Evolutionary conservation across 1,140 invertebrate species (phyloP), one percentile per base, ranked within the genome.

Genomic region (Bombus ignitus): DNA sequence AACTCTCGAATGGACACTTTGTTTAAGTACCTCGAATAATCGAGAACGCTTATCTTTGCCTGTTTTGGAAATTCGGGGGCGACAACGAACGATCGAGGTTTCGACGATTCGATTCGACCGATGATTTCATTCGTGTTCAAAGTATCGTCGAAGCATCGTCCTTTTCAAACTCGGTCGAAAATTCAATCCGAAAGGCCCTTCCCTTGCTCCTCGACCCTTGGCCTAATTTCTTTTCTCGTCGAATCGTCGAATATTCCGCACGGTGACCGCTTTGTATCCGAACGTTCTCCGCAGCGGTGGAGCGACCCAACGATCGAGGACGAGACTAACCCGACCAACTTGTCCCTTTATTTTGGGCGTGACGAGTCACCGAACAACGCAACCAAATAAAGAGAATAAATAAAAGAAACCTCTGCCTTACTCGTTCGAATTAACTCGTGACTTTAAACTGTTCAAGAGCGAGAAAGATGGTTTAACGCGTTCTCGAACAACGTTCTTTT

Each of bases 331-430:
- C 86, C 81, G 81, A 77, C 73, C 62, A 79, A 68, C 83, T 86
- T 75, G 88, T 80, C 83, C 77, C 86, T 89, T 84, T 89, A 85
- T 89, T 89, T 89, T 89, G 88, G 88, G 88, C 88, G 88, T 89
- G 88, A 89, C 88, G 62, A 74, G 70, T 79, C 62, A 66, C 32
- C 85, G 57, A 32, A 12, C 44, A 37, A n/a, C 66, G 32, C 47
- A 22, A 22, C 47, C 47, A 2, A 53, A 53, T 53, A 53, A 53
- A 22, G 18, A 53, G 47, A 8, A 22, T 53, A 35, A 68, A 22
- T 6, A 13, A 22, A 25, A 25, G 22, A 3, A 6, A 35, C 25
- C 25, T 4, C 35, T 47, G 3, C 28, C 28, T n/a, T 28, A 62
- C 28, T n/a, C 59, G 59, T 62, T 62, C 59, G 59, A 62, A 62